Evolutionary conservation across 2,113 vertebrate genomes (phyloP).

Genomic region (Alexandromys fortis): DNA sequence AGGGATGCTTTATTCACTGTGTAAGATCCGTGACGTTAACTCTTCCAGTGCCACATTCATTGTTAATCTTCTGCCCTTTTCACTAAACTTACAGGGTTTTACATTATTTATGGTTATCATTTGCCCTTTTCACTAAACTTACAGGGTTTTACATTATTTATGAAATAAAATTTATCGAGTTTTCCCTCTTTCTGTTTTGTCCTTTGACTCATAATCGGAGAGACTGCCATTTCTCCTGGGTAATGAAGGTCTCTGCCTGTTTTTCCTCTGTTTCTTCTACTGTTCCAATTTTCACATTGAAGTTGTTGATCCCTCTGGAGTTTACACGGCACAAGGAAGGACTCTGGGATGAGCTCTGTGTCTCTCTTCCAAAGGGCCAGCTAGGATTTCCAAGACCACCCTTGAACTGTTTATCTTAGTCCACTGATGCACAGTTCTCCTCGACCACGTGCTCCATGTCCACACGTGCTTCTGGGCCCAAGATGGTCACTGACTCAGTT

Average conservation of each 20-base stretch:
- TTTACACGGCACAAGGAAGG: slow-evolving; percentile 56
- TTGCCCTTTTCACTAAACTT: background rate
- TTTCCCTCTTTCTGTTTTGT: slow-evolving; percentile 50
- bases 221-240: slow-evolving; percentile 29
- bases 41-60: background rate
- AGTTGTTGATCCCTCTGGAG: slow-evolving; percentile 61
- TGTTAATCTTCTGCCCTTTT: slow-evolving; percentile 4
- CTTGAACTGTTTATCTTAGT: slow-evolving; percentile 66
- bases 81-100: background rate
- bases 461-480: background rate
- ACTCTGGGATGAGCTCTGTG: slow-evolving; percentile 45
- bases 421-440: slow-evolving; percentile 41
- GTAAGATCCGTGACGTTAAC: background rate
- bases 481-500: background rate
- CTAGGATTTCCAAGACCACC: slow-evolving; percentile 54
- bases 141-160: slow-evolving; percentile 43
- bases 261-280: slow-evolving; percentile 45
- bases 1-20: slow-evolving; percentile 30
- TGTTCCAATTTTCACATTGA: slow-evolving; percentile 53
- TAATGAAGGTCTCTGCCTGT: slow-evolving; percentile 57
- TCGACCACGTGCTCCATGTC: slow-evolving; percentile 39
- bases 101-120: slow-evolving; percentile 25
- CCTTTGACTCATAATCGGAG: slow-evolving; percentile 51
- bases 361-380: slow-evolving; percentile 62
- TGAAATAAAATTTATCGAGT: slow-evolving; percentile 51